phyloP scores from a whole-genome alignment of 2,113 vertebrate genomes.

The Sorex fumeus region DNA sequence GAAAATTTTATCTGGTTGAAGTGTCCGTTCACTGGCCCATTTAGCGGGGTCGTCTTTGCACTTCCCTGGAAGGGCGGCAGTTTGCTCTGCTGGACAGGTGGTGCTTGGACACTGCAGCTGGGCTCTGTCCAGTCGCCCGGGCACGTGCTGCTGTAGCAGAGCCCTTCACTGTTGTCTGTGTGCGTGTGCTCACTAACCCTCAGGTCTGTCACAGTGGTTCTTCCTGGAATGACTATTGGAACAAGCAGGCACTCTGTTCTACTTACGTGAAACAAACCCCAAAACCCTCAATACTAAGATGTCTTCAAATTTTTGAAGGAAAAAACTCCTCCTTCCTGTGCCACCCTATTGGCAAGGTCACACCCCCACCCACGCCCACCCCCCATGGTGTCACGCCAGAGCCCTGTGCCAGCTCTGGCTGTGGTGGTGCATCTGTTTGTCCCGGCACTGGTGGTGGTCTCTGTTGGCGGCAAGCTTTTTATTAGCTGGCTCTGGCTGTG shows the following conservation, averaged over 20 bases:
- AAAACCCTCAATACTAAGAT: constrained; percentile 56
- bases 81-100: background rate
- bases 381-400: background rate
- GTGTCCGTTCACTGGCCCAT: background rate
- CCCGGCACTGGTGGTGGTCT: background rate
- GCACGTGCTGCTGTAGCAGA: background rate
- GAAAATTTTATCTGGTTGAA: background rate
- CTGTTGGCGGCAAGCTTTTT: background rate
- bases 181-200: constrained; percentile 8
- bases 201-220: background rate
- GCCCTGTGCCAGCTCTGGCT: background rate
- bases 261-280: background rate
- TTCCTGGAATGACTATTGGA: background rate
- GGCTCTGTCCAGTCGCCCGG: background rate
- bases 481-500: background rate
- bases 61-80: background rate
- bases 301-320: background rate
- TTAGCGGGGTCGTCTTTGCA: background rate
- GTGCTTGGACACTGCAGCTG: background rate
- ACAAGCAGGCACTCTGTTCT: constrained; percentile 45
- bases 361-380: too few species aligned
- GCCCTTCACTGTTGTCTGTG: background rate
- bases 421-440: background rate
- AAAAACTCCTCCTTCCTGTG: background rate
- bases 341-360: background rate